Evolutionary conservation across 2,797 vertebrate species (phyloP).

Genomic region (Tenualosa ilisha): DNA sequence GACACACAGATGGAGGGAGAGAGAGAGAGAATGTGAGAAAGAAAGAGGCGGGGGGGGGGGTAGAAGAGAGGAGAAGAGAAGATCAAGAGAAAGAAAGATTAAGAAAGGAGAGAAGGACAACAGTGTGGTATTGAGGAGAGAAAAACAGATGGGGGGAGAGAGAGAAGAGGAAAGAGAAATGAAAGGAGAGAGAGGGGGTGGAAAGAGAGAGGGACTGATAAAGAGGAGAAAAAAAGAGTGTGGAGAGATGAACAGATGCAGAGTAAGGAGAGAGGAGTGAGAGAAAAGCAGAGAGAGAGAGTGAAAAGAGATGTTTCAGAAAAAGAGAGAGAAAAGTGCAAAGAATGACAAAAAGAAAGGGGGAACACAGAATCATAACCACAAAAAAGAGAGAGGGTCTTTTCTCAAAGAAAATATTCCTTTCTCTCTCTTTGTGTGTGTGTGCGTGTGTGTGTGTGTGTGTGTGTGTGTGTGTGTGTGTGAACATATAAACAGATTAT

Average conservation of each 20-base stretch:
- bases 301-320: no score
- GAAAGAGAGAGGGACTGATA: no score
- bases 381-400: neutral
- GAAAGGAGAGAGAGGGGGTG: no score
- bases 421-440: neutral
- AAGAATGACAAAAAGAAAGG: neutral
- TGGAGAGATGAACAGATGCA: slow-evolving; percentile 6
- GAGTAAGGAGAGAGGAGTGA: neutral
- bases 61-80: neutral
- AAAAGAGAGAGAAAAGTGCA: neutral
- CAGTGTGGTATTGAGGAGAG: neutral
- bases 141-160: neutral
- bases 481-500: neutral
- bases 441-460: neutral
- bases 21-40: no score
- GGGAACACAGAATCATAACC: neutral
- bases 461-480: neutral
- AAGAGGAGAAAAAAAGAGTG: neutral
- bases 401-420: no score
- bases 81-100: neutral
- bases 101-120: no score
- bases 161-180: no score
- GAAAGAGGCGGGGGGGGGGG: no score
- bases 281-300: neutral
- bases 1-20: no score